Evolutionary conservation across 2,113 vertebrate species (phyloP), one percentile per base, ranked within the genome.

Genomic region (Lichenostomus cassidix): DNA sequence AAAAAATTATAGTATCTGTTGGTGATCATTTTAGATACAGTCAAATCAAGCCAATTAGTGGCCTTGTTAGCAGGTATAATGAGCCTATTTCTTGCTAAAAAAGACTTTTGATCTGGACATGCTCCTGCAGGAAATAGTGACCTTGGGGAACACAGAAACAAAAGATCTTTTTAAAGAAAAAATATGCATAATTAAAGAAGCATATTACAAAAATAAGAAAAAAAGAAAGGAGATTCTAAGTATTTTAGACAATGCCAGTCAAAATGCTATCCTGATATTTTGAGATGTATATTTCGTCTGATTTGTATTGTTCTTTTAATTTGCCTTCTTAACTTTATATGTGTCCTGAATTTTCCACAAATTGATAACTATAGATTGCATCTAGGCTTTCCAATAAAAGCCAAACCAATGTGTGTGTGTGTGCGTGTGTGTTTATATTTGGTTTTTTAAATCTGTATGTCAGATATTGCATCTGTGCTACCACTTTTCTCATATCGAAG

Each of bases 341-440:
- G 98, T 98, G 98, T 98, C 97, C 98, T 98, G 97, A 98, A 97
- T 98, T 98, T 98, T 98, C 97, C 98, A 98, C 98, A 97, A 98
- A 97, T 98, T 97, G 97, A 96, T 98, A 97, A 98, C 97, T 98
- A 98, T 98, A 98, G 97, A 98, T 97, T 98, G 98, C 98, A 98
- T 98, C 97, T 97, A 96, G 98, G 98, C 98, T 98, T 98, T 98
- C 97, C 97, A 98, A 98, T 98, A 98, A 98, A 98, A 98, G 97
- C 98, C 98, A 98, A 98, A 97, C 97, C 98, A 97, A 98, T 87
- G 96, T 97, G 97, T 97, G 96, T 90, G 94, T 93, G 70, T 15
- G 50, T 42, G 81, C 39, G 39, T 69, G 65, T 46, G 96, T 75
- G 96, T 97, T 96, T 97, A 89, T 95, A 93, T 96, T 95, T 96